Evolutionary conservation across 2,797 vertebrate genomes (phyloP).

Genomic region (Onychomys torridus): DNA sequence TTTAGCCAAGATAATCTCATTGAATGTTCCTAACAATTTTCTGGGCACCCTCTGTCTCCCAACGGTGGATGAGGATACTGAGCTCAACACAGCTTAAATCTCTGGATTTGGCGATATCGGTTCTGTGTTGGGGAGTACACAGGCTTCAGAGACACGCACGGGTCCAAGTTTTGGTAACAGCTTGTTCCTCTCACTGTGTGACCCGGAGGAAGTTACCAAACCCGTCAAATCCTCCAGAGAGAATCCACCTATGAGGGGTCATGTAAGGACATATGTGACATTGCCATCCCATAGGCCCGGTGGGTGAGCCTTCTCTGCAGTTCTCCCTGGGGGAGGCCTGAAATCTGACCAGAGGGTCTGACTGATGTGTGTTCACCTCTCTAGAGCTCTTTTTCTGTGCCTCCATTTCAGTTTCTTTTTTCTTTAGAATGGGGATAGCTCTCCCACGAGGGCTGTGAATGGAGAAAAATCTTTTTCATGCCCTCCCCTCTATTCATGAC

Average conservation of each 20-base stretch:
- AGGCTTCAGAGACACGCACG: not conserved
- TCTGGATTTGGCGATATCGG: not conserved
- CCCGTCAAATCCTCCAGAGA: constrained; percentile 9
- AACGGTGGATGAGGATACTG: not conserved
- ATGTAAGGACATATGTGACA: constrained; percentile 54
- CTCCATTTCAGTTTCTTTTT: not conserved
- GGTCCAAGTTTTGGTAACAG: not conserved
- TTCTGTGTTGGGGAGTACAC: not conserved
- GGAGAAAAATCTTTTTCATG: not conserved
- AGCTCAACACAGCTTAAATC: not conserved
- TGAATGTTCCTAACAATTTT: constrained; percentile 63
- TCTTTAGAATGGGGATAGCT: not conserved
- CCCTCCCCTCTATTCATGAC: too few relatives aligned
- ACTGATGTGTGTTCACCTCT: not conserved
- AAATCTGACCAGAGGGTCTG: not conserved
- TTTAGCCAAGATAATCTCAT: constrained; percentile 15
- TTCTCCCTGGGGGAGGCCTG: not conserved
- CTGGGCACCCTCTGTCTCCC: not conserved
- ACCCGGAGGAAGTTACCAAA: constrained; percentile 32
- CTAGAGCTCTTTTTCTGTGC: too few relatives aligned
- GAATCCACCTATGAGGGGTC: constrained; percentile 19
- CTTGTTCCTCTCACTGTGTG: not conserved
- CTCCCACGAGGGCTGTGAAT: not conserved
- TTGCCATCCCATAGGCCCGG: not conserved
- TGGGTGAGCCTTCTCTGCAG: not conserved